Base-by-base conservation (phyloP, 1,140 invertebrate species). In the Dryas iulia region DNA sequence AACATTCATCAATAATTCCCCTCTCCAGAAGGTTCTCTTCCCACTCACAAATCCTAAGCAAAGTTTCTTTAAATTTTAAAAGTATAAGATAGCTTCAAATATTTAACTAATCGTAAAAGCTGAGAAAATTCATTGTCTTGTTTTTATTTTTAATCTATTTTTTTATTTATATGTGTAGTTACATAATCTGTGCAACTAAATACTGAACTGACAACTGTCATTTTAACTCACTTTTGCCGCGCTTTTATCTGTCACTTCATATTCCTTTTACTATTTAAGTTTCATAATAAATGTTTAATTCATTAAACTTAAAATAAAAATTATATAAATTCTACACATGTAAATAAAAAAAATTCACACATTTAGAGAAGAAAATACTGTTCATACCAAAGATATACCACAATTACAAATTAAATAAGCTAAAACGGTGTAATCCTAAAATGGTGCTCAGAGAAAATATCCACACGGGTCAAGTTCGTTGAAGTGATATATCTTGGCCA, bases 361-460 rank as follows among this genome's bases (percentile, higher is more conserved):
- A 47, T 8, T 47, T 21, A 47, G 10, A 47, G 39, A 47, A 18
- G 6, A 47, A 47, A 21, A 21, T 6, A 10, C 18, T 21, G 8
- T 18, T 18, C 14, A 47, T n/a, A 47, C 14, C 39, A 47, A 47
- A 47, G 39, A 8, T 47, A 18, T 47, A 21, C 39, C 33, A 35
- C 33, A 6, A 14, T 47, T 47, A 47, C 14, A 47, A 47, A 18
- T 47, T 8, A 47, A 47, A 21, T 18, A 10, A 21, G 39, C 39
- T 47, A 8, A 47, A 47, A 8, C 6, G 14, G 14, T 47, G 39
- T 18, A 47, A 18, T 21, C n/a, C 30, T 33, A 35, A 30, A 33
- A 59, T 59, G 58, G 58, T 59, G 58, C 58, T 59, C 28, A 12
- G 10, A 59, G 58, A 59, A 59, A 33, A 59, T n/a, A 18, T 28